Percentiles rank a stretch among this genome's conserved stretches.
phyloP scores from a whole-genome alignment of 2,113 vertebrate genomes.

The Chloropsis hardwickii region DNA sequence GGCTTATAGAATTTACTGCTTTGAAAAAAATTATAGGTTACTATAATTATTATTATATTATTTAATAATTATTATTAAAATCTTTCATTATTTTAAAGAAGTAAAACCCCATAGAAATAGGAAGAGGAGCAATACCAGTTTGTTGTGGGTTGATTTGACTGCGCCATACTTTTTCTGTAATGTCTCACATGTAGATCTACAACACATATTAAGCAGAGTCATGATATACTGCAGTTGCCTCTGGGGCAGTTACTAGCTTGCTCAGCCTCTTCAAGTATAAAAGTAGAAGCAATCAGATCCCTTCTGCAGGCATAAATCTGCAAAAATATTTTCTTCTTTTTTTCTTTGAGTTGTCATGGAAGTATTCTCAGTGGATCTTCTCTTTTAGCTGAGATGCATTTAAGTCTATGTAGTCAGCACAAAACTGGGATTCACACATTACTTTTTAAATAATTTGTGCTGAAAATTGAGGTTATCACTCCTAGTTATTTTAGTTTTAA shows the following conservation, averaged over 20 bases:
- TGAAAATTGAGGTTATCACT: conserved; percentile 31
- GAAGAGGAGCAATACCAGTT: background rate
- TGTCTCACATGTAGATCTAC: background rate
- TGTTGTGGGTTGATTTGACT: background rate
- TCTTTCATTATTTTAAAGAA: background rate
- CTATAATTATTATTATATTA: background rate
- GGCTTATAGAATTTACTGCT: background rate
- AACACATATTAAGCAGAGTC: background rate
- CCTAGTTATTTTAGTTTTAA: background rate
- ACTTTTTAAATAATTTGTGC: background rate
- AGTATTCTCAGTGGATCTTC: conserved; percentile 28
- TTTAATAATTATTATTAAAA: background rate
- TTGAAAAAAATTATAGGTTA: background rate
- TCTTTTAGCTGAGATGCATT: background rate
- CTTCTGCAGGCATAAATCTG: background rate
- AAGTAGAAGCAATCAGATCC: background rate
- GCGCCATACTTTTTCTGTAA: background rate
- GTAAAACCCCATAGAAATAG: background rate
- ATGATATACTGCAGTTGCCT: background rate
- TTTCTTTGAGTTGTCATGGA: background rate
- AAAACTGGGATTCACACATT: background rate
- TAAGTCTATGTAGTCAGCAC: background rate
- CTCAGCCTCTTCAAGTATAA: background rate
- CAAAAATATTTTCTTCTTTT: background rate
- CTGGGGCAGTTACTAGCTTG: background rate